A percentile compares a stretch with the other conserved stretches of the same genome.
phyloP scores from a whole-genome alignment of 2,797 vertebrate genomes.

The Eutrigla gurnardus region DNA sequence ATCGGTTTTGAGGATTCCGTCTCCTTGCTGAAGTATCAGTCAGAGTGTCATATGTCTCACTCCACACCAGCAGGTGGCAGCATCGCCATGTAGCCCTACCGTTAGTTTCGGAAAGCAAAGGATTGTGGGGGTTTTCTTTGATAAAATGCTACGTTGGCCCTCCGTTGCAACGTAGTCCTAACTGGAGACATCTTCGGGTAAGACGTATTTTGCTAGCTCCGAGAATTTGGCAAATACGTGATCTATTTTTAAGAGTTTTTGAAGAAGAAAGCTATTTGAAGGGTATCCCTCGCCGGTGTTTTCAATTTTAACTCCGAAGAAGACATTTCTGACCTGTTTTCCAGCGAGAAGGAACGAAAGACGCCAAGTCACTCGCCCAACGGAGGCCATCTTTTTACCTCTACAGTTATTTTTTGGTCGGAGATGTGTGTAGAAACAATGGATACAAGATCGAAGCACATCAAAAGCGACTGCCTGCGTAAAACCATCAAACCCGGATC shows the following conservation, averaged over 20 bases:
- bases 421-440: slow-evolving; percentile 75
- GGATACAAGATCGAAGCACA: slow-evolving; percentile 39
- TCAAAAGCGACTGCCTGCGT: not conserved
- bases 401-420: accelerated
- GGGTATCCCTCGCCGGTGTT: accelerated
- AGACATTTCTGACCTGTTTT: not conserved
- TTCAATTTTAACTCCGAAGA: accelerated
- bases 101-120: slow-evolving; percentile 2
- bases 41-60: not conserved
- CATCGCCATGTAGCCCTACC: accelerated
- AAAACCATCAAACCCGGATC: slow-evolving; percentile 21
- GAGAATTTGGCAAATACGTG: accelerated
- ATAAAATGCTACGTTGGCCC: slow-evolving; percentile 31
- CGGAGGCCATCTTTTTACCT: not conserved
- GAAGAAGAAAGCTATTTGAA: accelerated
- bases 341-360: not conserved
- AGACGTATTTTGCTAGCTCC: accelerated
- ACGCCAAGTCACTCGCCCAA: not conserved
- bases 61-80: slow-evolving; percentile 55
- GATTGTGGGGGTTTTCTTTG: slow-evolving; percentile 48
- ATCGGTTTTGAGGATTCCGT: not conserved
- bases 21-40: not conserved
- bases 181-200: accelerated
- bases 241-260: accelerated
- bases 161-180: not conserved